Evolutionary conservation across 1,140 invertebrate species (phyloP).

Genomic region (Microplitis demolitor): DNA sequence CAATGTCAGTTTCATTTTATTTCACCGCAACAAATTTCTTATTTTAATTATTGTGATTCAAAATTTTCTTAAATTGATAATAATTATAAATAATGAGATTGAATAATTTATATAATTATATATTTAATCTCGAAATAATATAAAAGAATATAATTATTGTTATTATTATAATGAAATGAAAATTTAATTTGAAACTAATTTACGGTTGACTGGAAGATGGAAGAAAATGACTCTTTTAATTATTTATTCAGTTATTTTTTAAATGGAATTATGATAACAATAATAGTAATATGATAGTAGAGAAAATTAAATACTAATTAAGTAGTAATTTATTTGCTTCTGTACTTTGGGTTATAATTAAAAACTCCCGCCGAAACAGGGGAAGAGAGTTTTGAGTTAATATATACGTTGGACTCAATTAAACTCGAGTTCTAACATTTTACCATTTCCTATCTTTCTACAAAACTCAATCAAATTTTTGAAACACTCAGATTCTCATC

Average conservation of each 20-base stretch:
- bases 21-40: background rate
- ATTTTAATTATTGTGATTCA: too few relatives aligned
- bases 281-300: background rate
- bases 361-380: background rate
- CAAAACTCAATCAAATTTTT: constrained; percentile 21
- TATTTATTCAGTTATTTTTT: background rate
- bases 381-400: background rate
- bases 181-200: background rate
- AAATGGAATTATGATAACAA: background rate
- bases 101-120: background rate
- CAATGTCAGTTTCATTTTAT: background rate
- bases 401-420: background rate
- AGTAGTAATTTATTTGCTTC: background rate
- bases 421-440: background rate
- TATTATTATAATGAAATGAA: background rate
- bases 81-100: too few relatives aligned
- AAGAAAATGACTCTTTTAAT: background rate
- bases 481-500: background rate
- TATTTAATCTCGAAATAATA: background rate
- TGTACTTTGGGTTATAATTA: background rate
- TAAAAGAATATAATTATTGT: background rate
- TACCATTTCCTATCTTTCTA: background rate
- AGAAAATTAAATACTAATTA: background rate
- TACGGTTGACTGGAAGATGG: background rate
- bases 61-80: too few relatives aligned